Percentiles rank a stretch among this genome's conserved stretches.
These are phyloP conservation scores for Parapristionchus giblindavisi DNA, from an alignment of 2,888 invertebrate species.

Conservation along the genomic window DNA sequence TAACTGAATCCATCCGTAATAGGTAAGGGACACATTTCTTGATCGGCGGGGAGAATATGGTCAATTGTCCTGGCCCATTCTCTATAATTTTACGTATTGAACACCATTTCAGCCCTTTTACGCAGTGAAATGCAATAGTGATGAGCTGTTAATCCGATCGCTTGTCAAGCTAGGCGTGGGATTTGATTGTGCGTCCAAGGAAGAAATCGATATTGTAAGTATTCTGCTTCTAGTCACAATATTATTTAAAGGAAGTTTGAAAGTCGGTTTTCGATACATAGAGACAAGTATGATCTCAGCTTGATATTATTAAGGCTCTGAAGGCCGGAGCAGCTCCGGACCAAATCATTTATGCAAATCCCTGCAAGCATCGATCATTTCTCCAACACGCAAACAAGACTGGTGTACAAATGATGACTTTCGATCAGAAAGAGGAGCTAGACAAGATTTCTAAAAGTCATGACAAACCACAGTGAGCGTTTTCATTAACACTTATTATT, in stretches of 20 bases:
- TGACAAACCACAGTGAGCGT: slow-evolving; percentile 57
- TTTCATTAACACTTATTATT: not conserved
- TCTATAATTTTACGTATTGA: too few species aligned
- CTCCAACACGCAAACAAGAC: slow-evolving; percentile 61
- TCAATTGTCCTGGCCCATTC: too few species aligned
- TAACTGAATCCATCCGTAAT: too few species aligned
- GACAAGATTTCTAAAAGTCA: slow-evolving; percentile 59
- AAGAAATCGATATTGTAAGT: slow-evolving; percentile 60
- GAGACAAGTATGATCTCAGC: too few species aligned
- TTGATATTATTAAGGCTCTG: too few species aligned
- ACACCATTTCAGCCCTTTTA: slow-evolving; percentile 60
- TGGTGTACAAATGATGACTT: slow-evolving; percentile 65
- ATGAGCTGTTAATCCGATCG: slow-evolving; percentile 82
- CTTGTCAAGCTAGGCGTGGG: slow-evolving; percentile 84
- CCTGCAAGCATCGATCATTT: slow-evolving; percentile 68
- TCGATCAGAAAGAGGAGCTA: slow-evolving; percentile 67
- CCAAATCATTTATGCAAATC: slow-evolving; percentile 68
- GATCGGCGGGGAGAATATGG: too few species aligned
- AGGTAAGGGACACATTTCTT: too few species aligned
- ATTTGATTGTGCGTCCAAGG: slow-evolving; percentile 96
- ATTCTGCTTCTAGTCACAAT: too few species aligned
- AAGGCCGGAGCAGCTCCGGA: slow-evolving; percentile 46
- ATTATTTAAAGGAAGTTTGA: too few species aligned
- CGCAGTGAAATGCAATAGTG: slow-evolving; percentile 97
- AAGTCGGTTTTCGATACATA: too few species aligned